Percentiles rank a stretch among this genome's conserved stretches.
These are phyloP conservation scores for Diachasmimorpha longicaudata DNA, from an alignment of 1,140 invertebrate species.

Conservation along the genomic window DNA sequence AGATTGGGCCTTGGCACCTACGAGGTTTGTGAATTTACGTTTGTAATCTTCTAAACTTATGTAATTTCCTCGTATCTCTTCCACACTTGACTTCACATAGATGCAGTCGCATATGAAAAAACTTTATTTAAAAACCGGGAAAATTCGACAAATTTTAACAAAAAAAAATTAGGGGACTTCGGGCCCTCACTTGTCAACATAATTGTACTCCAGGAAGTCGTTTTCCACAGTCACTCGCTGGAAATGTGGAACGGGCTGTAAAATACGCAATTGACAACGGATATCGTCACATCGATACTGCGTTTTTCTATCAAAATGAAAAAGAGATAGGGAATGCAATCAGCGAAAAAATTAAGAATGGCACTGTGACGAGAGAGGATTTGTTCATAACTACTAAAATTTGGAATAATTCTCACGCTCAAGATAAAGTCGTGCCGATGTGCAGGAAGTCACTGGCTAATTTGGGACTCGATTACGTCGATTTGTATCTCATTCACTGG, in stretches of 20 bases:
- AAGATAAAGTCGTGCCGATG: background rate
- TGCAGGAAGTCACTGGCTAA: background rate
- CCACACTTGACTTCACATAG: too few relatives aligned
- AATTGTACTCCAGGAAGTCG: background rate
- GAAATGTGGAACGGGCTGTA: slow-evolving; percentile 51
- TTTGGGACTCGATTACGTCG: background rate
- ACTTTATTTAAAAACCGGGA: too few relatives aligned
- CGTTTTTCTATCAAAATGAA: background rate
- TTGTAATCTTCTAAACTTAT: background rate
- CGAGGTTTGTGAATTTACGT: slow-evolving; percentile 56
- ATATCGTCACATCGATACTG: slow-evolving; percentile 6
- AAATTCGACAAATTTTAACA: too few relatives aligned
- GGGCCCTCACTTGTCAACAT: too few relatives aligned
- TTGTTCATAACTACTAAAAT: background rate
- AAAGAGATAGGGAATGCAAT: background rate
- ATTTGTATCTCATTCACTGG: background rate
- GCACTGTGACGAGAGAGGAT: background rate
- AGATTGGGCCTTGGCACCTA: slow-evolving; percentile 70
- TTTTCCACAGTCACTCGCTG: slow-evolving; percentile 52
- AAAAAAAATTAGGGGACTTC: too few relatives aligned
- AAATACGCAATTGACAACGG: background rate
- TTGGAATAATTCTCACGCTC: background rate
- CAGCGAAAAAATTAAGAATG: background rate
- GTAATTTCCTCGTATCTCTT: background rate
- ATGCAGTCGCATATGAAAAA: too few relatives aligned